phyloP scores from a whole-genome alignment of 1,140 invertebrate genomes.

The Potamilus streckersoni region DNA sequence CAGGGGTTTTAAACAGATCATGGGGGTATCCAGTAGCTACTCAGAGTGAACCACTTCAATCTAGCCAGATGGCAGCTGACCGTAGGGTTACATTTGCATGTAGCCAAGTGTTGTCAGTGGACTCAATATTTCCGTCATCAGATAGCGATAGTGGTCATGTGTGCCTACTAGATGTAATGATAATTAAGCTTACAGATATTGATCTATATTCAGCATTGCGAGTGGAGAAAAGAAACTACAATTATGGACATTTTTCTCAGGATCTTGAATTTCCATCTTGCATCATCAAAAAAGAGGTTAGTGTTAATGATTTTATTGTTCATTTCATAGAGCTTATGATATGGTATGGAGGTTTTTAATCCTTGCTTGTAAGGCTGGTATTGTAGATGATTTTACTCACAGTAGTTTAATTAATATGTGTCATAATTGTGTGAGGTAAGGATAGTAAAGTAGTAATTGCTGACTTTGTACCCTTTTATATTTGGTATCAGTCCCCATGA shows the following conservation, averaged over 20 bases:
- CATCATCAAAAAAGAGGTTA: constrained; percentile 57
- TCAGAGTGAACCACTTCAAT: no score
- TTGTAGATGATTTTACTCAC: no score
- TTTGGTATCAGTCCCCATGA: no score
- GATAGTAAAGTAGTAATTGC: no score
- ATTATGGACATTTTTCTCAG: constrained; percentile 25
- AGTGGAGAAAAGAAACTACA: constrained; percentile 51
- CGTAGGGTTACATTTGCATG: not conserved
- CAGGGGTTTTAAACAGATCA: not conserved
- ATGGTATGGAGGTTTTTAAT: no score
- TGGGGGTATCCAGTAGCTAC: not conserved
- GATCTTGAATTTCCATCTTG: constrained; percentile 60
- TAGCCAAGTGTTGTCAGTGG: constrained; percentile 1
- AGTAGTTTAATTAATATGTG: no score
- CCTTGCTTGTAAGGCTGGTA: no score
- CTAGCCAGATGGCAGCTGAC: constrained; percentile 6
- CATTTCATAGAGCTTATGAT: no score
- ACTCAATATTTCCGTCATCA: constrained; percentile 5
- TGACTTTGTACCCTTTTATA: no score
- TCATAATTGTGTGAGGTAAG: no score
- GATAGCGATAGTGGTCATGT: constrained; percentile 21
- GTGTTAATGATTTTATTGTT: not conserved
- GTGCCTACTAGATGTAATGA: constrained; percentile 82
- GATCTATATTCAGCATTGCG: constrained; percentile 79
- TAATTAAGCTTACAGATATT: constrained; percentile 83